phyloP scores from a whole-genome alignment of 2,888 invertebrate genomes.

The Pyrrhosoma nymphula region DNA sequence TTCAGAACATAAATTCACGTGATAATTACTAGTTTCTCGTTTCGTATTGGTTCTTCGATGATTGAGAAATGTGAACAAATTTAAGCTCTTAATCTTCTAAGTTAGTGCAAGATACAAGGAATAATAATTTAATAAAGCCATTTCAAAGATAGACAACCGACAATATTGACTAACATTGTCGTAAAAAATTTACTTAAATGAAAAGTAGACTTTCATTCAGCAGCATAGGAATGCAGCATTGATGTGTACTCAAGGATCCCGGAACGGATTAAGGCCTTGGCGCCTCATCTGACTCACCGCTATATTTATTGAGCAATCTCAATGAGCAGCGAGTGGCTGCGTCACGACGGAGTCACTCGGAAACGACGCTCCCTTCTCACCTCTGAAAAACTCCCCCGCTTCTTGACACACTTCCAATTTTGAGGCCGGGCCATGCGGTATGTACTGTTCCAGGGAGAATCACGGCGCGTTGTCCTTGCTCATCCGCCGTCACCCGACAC shows the following conservation, averaged over 20 bases:
- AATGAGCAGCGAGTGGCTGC: background rate
- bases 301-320: slow-evolving; percentile 19
- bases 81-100: too few species aligned
- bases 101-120: too few species aligned
- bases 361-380: slow-evolving; percentile 23
- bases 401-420: background rate
- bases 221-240: background rate
- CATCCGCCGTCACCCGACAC: background rate
- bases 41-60: too few species aligned
- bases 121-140: too few species aligned
- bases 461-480: background rate
- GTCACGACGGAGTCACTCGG: slow-evolving; percentile 7
- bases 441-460: background rate
- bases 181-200: too few species aligned
- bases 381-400: background rate
- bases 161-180: too few species aligned
- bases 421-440: background rate
- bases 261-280: background rate
- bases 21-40: too few species aligned
- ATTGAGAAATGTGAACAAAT: too few species aligned
- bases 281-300: background rate
- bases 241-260: background rate
- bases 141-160: too few species aligned
- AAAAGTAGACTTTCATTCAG: too few species aligned
- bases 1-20: too few species aligned